Evolutionary conservation across 2,113 vertebrate species (phyloP).

Genomic region (Pedetes capensis): DNA sequence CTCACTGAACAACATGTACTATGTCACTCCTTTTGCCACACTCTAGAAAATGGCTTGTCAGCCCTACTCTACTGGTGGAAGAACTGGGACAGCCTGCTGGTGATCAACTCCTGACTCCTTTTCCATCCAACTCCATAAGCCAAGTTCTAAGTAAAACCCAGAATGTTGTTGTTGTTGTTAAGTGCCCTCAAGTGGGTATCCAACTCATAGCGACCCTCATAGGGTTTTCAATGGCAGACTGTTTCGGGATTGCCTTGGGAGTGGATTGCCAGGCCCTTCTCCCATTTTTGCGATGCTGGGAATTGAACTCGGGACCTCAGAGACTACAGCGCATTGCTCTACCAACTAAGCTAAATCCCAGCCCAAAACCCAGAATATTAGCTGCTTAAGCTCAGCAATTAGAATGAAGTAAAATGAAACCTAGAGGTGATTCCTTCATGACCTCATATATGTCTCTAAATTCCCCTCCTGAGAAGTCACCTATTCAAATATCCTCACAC

Average conservation of each 20-base stretch:
- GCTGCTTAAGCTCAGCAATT: not conserved
- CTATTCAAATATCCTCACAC: not conserved
- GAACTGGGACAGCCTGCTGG: not conserved
- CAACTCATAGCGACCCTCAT: no score
- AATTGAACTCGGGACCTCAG: no score
- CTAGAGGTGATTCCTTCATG: not conserved
- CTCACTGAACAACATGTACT: not conserved
- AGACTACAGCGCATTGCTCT: no score
- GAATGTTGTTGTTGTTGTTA: no score
- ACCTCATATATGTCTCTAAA: not conserved
- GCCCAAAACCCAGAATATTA: not conserved
- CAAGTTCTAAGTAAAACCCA: not conserved
- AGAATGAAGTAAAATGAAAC: not conserved
- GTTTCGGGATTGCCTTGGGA: no score
- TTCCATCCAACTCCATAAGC: not conserved
- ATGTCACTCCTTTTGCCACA: not conserved
- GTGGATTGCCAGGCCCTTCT: no score
- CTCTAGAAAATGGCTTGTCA: not conserved
- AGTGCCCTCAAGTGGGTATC: no score
- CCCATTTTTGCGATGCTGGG: no score
- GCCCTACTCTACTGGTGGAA: fast-evolving
- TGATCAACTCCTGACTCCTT: not conserved
- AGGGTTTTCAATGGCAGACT: no score
- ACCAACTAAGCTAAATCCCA: no score
- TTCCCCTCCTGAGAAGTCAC: not conserved